Conservation (phyloP, 2,888 invertebrate species). For the Ochropleura plecta region DNA sequence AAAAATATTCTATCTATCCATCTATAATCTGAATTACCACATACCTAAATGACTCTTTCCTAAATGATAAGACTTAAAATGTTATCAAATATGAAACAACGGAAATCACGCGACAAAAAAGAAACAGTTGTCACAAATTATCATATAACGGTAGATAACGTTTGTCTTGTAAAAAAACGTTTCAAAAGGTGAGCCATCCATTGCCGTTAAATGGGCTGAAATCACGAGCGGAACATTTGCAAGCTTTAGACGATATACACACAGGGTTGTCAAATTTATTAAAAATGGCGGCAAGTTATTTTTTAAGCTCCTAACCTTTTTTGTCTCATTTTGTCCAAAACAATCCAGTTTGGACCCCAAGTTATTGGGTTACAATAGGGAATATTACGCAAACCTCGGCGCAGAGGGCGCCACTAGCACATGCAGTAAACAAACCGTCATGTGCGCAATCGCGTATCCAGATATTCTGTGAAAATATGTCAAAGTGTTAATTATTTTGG, state of each 20-base stretch:
- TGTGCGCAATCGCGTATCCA: too few relatives aligned
- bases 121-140: slow-evolving; percentile 37
- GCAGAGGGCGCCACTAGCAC: too few relatives aligned
- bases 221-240: slow-evolving; percentile 64
- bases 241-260: slow-evolving; percentile 29
- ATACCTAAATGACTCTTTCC: too few relatives aligned
- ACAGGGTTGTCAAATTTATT: slow-evolving; percentile 44
- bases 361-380: neutral
- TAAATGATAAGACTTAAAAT: neutral
- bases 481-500: too few relatives aligned
- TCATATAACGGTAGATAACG: slow-evolving; percentile 44
- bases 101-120: slow-evolving; percentile 32
- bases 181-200: slow-evolving; percentile 62
- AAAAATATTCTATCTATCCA: too few relatives aligned
- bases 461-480: too few relatives aligned
- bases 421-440: too few relatives aligned
- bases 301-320: too few relatives aligned
- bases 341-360: neutral
- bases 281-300: neutral
- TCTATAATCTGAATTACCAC: too few relatives aligned
- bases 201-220: slow-evolving; percentile 62
- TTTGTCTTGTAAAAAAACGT: slow-evolving; percentile 62
- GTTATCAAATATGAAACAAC: slow-evolving; percentile 12
- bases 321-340: too few relatives aligned
- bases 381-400: too few relatives aligned